Conservation (phyloP, 2,113 vertebrate species). For the Tachysurus vachellii region DNA sequence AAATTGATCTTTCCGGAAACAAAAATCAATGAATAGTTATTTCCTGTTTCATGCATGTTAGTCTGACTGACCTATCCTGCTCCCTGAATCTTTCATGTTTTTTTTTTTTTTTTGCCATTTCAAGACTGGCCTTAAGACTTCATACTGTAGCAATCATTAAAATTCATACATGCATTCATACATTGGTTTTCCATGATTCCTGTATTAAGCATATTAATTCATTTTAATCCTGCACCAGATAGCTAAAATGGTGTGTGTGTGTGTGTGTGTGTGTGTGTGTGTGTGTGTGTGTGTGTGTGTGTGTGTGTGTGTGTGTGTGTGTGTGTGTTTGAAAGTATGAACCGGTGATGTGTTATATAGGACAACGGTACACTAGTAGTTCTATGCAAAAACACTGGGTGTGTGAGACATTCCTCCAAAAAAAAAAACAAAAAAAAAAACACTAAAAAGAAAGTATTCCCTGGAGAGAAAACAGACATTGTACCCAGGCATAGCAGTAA, state of each 20-base stretch:
- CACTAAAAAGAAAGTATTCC: slow-evolving; percentile 36
- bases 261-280: too few species aligned
- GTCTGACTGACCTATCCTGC: slow-evolving; percentile 70
- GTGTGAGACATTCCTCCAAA: slow-evolving; percentile 8
- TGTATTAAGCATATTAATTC: slow-evolving; percentile 3
- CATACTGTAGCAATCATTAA: slow-evolving; percentile 58
- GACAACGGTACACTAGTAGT: neutral
- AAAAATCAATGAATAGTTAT: slow-evolving; percentile 81
- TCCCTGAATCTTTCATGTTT: slow-evolving; percentile 71
- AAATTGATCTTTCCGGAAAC: slow-evolving; percentile 81
- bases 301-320: neutral
- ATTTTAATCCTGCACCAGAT: neutral
- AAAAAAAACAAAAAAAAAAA: neutral
- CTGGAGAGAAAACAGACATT: slow-evolving; percentile 38
- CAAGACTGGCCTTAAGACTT: slow-evolving; percentile 62
- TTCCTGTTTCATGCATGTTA: slow-evolving; percentile 78
- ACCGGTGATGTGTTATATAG: neutral
- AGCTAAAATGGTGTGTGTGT: neutral
- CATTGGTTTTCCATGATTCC: neutral
- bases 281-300: too few species aligned
- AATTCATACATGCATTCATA: slow-evolving; percentile 21
- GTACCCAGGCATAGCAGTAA: slow-evolving; percentile 38
- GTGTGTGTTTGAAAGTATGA: neutral
- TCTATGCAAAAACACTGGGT: slow-evolving; percentile 23
- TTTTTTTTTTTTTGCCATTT: slow-evolving; percentile 44